phyloP scores from a whole-genome alignment of 2,797 vertebrate genomes.

The Intellagama lesueurii region DNA sequence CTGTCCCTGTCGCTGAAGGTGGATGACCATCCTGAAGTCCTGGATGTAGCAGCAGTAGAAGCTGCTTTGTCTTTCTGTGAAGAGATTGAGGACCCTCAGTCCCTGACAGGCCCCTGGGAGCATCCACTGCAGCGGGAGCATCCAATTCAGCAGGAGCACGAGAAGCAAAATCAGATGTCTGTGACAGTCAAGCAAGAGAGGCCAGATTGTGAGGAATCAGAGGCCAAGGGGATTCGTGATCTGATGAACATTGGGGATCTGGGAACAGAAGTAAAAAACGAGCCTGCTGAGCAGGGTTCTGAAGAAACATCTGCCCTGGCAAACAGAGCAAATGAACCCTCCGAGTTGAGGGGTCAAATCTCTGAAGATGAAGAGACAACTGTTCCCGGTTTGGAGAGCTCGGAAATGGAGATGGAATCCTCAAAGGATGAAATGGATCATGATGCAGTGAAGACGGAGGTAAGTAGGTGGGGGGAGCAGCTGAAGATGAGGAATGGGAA shows the following conservation, averaged over 20 bases:
- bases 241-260: slow-evolving; percentile 78
- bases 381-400: slow-evolving; percentile 66
- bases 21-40: slow-evolving; percentile 90
- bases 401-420: slow-evolving; percentile 72
- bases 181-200: slow-evolving; percentile 82
- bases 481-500: slow-evolving; percentile 51
- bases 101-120: slow-evolving; percentile 89
- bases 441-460: slow-evolving; percentile 79
- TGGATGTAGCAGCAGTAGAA: slow-evolving; percentile 95
- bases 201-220: slow-evolving; percentile 79
- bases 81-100: slow-evolving; percentile 90
- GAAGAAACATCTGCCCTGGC: slow-evolving; percentile 69
- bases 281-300: slow-evolving; percentile 73
- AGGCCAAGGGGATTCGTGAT: slow-evolving; percentile 77
- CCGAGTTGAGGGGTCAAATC: slow-evolving; percentile 77
- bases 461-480: slow-evolving; percentile 58
- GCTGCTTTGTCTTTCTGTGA: slow-evolving; percentile 94
- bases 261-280: slow-evolving; percentile 79
- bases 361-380: slow-evolving; percentile 75
- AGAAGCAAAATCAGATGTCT: slow-evolving; percentile 79
- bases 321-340: slow-evolving; percentile 71
- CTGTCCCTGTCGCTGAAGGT: slow-evolving; percentile 81
- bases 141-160: slow-evolving; percentile 83
- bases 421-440: slow-evolving; percentile 76
- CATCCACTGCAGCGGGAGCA: slow-evolving; percentile 85